A percentile compares a stretch with the other conserved stretches of the same genome.
These are phyloP conservation scores for Recurvirostra avosetta DNA, from an alignment of 2,113 vertebrate genomes.

Conservation along the genomic window DNA sequence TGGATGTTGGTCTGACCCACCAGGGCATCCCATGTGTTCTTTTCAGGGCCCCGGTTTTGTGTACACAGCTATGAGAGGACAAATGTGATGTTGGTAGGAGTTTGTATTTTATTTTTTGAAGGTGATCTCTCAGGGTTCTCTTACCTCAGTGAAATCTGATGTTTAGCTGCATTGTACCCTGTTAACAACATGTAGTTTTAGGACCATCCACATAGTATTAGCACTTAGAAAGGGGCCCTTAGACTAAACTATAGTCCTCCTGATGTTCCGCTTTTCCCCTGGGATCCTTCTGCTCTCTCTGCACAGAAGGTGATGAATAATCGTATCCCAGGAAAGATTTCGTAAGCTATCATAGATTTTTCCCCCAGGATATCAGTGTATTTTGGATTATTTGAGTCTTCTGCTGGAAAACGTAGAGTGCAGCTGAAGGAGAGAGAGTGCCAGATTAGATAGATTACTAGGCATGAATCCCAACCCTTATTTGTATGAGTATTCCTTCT, in stretches of 20 bases:
- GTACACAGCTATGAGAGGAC: not conserved
- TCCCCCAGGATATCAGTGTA: not conserved
- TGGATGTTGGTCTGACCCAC: not conserved
- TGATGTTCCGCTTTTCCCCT: not conserved
- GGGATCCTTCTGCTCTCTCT: not conserved
- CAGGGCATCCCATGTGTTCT: not conserved
- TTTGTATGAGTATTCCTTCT: constrained; percentile 21
- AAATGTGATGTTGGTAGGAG: not conserved
- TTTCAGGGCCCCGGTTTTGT: not conserved
- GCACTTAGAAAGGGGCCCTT: not conserved
- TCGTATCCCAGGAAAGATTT: not conserved
- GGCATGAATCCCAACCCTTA: constrained; percentile 24
- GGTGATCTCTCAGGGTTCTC: not conserved
- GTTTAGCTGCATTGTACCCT: not conserved
- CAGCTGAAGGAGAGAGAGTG: constrained; percentile 8
- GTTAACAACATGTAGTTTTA: not conserved
- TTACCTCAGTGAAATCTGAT: not conserved
- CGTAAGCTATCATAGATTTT: not conserved
- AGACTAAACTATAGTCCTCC: not conserved
- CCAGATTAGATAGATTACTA: constrained; percentile 35
- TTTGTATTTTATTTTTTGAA: not conserved
- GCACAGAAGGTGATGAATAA: not conserved
- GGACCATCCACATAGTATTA: not conserved
- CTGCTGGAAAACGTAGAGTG: not conserved
- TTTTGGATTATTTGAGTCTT: constrained; percentile 10